Evolutionary conservation across 1,140 invertebrate genomes (phyloP).

Genomic region (Bilobella aurantiaca): DNA sequence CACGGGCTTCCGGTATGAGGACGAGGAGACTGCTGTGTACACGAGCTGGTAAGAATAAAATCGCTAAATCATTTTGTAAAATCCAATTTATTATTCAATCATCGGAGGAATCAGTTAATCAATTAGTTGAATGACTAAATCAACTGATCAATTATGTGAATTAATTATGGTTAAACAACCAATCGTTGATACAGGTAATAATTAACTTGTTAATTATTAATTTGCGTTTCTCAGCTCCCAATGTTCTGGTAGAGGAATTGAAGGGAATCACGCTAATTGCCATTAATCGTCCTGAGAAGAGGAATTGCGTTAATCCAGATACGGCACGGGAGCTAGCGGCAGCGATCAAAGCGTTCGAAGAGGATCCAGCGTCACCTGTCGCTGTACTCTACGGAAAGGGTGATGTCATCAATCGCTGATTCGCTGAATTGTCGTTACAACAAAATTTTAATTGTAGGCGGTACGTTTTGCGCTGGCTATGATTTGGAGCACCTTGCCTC

Average conservation of each 20-base stretch:
- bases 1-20: no score
- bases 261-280: conserved; percentile 61
- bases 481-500: conserved; percentile 58
- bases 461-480: conserved; percentile 81
- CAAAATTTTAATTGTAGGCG: no score
- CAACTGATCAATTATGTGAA: no score
- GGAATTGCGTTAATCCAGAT: conserved; percentile 64
- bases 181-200: neutral
- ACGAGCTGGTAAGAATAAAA: no score
- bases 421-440: no score
- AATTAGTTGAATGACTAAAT: no score
- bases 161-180: no score
- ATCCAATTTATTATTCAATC: no score
- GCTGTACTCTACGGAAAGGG: conserved; percentile 72
- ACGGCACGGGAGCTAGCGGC: conserved; percentile 56
- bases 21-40: no score
- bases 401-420: no score
- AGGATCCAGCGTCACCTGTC: conserved; percentile 54
- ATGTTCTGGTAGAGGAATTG: conserved; percentile 45
- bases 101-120: no score
- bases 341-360: conserved; percentile 68
- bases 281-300: conserved; percentile 69
- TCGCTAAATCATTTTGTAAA: no score
- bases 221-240: neutral
- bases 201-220: neutral